Evolutionary conservation across 1,140 invertebrate genomes (phyloP), one percentile per base, ranked within the genome.

Genomic region (Euura saliciscinereae): DNA sequence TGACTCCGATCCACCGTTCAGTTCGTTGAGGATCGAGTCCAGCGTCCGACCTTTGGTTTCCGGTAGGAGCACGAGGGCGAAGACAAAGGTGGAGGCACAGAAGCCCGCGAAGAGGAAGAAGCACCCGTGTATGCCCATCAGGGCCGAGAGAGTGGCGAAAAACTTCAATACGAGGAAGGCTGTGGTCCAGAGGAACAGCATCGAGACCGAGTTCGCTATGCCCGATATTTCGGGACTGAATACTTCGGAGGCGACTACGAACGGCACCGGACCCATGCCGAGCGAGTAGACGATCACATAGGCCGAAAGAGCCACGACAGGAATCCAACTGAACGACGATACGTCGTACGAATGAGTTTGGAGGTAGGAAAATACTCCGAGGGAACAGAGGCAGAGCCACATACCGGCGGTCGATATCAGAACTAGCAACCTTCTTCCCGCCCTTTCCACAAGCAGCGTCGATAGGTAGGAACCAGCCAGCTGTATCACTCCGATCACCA

Each of bases 21-120:
- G 77, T 73, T 85, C 80, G 42, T 82, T 76, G 0, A 88, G 45
- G 68, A 93, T 91, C 67, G 91, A 88, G 69, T 92, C 91, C 43
- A 92, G 80, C 5, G 80, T 85, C 46, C 86, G 86, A 0, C 91
- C 91, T 77, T 92, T 93, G 0, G 92, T 93, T 81, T 93, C 92
- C 1, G 92, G 92, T 2, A 93, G 77, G 7, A 90, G 77, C 2
- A 74, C 85, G 71, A 79, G 90, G 77, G 71, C 75, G 44, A 86
- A 84, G 0, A 82, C 1, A 66, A 83, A 82, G 2, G 64, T 78
- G 2, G 6, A 65, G 0, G 68, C 69, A 66, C 82, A 85, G 5
- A 72, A 80, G 0, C 6, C 44, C 0, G 78, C 77, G 4, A 87
- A 75, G 2, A 84, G 8, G 6, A 82, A 84, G 73, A 86, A 88